Conservation (phyloP, 2,113 vertebrate genomes). For the Kryptolebias marmoratus region DNA sequence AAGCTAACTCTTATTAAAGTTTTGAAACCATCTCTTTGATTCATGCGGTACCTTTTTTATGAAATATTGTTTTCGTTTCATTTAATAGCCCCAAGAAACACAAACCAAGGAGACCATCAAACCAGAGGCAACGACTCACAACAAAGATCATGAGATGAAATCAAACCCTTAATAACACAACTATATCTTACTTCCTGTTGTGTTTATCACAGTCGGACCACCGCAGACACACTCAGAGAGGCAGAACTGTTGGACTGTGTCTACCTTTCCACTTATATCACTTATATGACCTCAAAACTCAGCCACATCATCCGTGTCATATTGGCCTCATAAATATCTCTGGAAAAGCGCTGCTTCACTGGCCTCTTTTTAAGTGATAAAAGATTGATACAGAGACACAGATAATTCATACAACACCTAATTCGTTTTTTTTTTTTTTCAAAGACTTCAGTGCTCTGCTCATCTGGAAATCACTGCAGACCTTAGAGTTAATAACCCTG, state of each 20-base stretch:
- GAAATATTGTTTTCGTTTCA: conserved; percentile 26
- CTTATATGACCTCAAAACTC: conserved; percentile 60
- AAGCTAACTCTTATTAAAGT: not conserved
- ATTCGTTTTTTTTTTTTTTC: not conserved
- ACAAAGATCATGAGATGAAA: conserved; percentile 48
- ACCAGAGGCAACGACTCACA: conserved; percentile 20
- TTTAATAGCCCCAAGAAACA: conserved; percentile 6
- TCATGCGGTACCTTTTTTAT: not conserved
- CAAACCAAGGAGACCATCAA: conserved; percentile 10
- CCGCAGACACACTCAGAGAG: conserved; percentile 6
- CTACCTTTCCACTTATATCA: conserved; percentile 54
- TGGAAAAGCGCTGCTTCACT: conserved; percentile 35
- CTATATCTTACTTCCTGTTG: conserved; percentile 44
- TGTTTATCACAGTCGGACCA: conserved; percentile 18
- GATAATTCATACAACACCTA: conserved; percentile 27
- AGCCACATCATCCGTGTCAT: conserved; percentile 48
- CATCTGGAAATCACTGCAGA: not conserved
- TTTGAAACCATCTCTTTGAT: conserved; percentile 20
- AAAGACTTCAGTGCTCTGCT: not conserved
- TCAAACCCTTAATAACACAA: conserved; percentile 34
- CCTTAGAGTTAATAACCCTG: not conserved
- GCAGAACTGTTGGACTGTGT: conserved; percentile 17
- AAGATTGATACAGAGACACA: conserved; percentile 27
- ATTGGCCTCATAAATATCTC: conserved; percentile 53
- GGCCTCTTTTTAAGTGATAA: conserved; percentile 27